Conservation (phyloP, 2,888 invertebrate genomes). For the Fragum fragum region DNA sequence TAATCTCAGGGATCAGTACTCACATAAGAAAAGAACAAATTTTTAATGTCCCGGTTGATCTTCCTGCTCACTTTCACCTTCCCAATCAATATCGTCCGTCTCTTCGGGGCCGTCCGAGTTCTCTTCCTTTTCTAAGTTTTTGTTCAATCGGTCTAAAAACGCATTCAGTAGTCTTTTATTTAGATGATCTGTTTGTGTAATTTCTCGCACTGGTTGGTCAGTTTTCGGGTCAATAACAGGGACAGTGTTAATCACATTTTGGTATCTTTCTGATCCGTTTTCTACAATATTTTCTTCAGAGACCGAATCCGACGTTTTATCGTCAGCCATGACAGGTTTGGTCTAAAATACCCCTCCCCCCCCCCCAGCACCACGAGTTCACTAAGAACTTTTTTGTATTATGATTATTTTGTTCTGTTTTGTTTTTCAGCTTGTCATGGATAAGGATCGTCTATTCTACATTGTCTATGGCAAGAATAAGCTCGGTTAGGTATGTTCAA, state of each 20-base stretch:
- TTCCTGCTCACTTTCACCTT: conserved; percentile 26
- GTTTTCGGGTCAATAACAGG: not conserved
- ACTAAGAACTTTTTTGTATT: no score
- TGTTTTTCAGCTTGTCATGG: no score
- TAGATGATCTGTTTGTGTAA: conserved; percentile 73
- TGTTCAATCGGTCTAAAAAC: conserved; percentile 67
- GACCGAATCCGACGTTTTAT: not conserved
- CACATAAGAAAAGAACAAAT: no score
- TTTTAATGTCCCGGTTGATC: conserved; percentile 37
- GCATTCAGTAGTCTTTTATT: conserved; percentile 70
- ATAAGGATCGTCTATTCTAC: no score
- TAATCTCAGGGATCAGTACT: no score
- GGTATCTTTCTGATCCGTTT: not conserved
- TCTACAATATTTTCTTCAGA: not conserved
- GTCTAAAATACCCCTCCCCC: not conserved
- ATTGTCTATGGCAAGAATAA: no score
- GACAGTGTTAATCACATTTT: not conserved
- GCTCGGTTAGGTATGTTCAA: no score
- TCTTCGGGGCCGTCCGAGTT: conserved; percentile 6
- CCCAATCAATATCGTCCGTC: conserved; percentile 16
- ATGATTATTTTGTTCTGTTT: no score
- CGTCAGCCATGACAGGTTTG: conserved; percentile 30
- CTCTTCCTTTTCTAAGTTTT: conserved; percentile 34
- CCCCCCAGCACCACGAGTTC: not conserved
- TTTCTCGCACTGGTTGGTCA: conserved; percentile 61